These are phyloP conservation scores for Helicoverpa armigera DNA, from an alignment of 1,140 invertebrate genomes.

Conservation along the genomic window DNA sequence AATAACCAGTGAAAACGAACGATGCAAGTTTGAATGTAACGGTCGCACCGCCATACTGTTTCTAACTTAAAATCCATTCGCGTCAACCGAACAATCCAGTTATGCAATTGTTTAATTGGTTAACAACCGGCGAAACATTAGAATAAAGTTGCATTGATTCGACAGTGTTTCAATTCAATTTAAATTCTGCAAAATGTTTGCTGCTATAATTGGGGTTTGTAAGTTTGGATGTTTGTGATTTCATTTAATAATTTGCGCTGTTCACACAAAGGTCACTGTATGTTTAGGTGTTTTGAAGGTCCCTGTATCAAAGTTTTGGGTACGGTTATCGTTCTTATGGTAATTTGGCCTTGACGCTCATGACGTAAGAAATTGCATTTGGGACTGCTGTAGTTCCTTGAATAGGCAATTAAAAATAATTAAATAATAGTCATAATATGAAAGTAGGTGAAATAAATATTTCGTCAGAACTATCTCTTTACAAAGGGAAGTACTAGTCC, in stretches of 20 bases:
- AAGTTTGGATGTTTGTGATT: slow-evolving; percentile 36
- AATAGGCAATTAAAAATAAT: too few relatives aligned
- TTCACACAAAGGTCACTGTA: neutral
- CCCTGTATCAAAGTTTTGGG: neutral
- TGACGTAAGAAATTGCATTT: neutral
- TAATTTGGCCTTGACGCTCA: neutral
- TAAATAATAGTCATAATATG: too few relatives aligned
- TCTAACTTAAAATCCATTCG: slow-evolving; percentile 27
- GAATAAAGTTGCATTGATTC: slow-evolving; percentile 56
- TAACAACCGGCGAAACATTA: slow-evolving; percentile 57
- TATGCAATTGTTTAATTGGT: slow-evolving; percentile 51
- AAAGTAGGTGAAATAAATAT: too few relatives aligned
- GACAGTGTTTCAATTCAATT: slow-evolving; percentile 40
- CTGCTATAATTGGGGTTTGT: slow-evolving; percentile 29
- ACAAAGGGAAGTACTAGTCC: too few relatives aligned
- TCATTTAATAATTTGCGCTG: slow-evolving; percentile 25
- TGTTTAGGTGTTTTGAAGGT: neutral
- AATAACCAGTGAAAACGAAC: slow-evolving; percentile 26
- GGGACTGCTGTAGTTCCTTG: too few relatives aligned
- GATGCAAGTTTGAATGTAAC: slow-evolving; percentile 43
- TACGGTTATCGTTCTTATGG: neutral
- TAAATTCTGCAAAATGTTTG: slow-evolving; percentile 23
- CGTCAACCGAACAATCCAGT: slow-evolving; percentile 40
- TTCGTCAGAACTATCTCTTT: too few relatives aligned
- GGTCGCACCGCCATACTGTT: slow-evolving; percentile 46